A percentile compares a stretch with the other conserved stretches of the same genome.
Evolutionary conservation across 1,140 invertebrate genomes (phyloP).

Genomic region (Calliphora vicina): DNA sequence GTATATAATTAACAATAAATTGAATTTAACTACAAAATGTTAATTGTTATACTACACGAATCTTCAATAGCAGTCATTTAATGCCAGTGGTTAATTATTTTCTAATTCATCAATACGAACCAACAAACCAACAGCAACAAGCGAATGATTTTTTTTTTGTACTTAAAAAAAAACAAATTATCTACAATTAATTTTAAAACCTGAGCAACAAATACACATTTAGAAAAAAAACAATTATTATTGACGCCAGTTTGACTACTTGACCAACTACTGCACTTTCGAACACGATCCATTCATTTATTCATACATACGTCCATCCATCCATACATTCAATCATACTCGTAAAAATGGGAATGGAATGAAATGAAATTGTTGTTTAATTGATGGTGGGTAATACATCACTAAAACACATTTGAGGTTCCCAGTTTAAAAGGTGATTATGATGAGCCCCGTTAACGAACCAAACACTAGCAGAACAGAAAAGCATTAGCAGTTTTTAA

Average conservation of each 20-base stretch:
- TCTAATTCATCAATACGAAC: conserved; percentile 32
- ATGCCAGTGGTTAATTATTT: conserved; percentile 29
- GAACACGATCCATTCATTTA: background rate
- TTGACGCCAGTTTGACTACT: conserved; percentile 26
- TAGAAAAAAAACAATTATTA: background rate
- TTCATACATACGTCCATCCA: background rate
- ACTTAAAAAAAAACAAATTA: background rate
- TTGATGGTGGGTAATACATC: conserved; percentile 25
- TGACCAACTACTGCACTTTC: background rate
- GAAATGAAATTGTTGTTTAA: conserved; percentile 20
- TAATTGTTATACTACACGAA: background rate
- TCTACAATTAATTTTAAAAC: background rate
- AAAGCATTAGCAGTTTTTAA: background rate
- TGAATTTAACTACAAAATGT: conserved; percentile 2
- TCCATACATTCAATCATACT: conserved; percentile 18
- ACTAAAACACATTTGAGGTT: background rate
- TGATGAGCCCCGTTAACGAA: too few species aligned
- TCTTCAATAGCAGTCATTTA: conserved; percentile 19
- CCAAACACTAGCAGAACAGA: too few species aligned
- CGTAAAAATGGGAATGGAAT: background rate
- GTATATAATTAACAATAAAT: background rate
- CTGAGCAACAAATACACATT: background rate
- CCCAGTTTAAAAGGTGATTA: background rate
- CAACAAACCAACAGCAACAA: background rate
- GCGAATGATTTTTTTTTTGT: background rate